phyloP scores from a whole-genome alignment of 2,797 vertebrate species.

The Malacoraja senta region DNA sequence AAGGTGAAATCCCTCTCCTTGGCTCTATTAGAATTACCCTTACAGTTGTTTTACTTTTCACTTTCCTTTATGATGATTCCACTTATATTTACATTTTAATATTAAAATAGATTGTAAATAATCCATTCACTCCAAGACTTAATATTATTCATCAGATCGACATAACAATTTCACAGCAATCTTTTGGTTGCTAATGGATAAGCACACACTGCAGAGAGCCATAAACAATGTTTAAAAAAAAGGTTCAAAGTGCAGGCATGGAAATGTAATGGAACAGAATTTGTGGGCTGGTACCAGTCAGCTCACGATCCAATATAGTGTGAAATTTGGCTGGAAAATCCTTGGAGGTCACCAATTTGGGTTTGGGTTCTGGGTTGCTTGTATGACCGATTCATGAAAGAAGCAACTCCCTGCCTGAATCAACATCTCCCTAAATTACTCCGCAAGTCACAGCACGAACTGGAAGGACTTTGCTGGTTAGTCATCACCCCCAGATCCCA shows the following conservation, averaged over 20 bases:
- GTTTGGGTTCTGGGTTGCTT: not conserved
- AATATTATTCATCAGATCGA: not conserved
- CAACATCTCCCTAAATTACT: not conserved
- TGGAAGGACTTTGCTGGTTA: not conserved
- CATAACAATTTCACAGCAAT: not conserved
- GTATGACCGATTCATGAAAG: not conserved
- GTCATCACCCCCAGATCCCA: not conserved
- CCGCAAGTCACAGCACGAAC: not conserved
- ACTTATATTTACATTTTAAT: not conserved
- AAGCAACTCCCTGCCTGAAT: not conserved
- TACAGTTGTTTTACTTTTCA: not conserved
- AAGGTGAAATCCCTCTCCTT: slow-evolving; percentile 29
- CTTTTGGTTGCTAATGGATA: not conserved
- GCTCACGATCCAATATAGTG: not conserved
- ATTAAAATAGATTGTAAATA: not conserved
- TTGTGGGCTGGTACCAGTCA: not conserved
- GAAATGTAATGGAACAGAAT: not conserved
- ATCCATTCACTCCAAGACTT: not conserved
- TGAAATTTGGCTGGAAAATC: not conserved
- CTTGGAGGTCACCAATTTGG: not conserved
- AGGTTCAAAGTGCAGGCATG: not conserved
- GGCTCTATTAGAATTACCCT: not conserved
- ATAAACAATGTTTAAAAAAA: not conserved
- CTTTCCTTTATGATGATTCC: not conserved
- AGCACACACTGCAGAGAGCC: not conserved